Percentiles rank a stretch among this genome's conserved stretches.
Conservation (phyloP, 2,888 invertebrate genomes). For the Lycophotia porphyrea region DNA sequence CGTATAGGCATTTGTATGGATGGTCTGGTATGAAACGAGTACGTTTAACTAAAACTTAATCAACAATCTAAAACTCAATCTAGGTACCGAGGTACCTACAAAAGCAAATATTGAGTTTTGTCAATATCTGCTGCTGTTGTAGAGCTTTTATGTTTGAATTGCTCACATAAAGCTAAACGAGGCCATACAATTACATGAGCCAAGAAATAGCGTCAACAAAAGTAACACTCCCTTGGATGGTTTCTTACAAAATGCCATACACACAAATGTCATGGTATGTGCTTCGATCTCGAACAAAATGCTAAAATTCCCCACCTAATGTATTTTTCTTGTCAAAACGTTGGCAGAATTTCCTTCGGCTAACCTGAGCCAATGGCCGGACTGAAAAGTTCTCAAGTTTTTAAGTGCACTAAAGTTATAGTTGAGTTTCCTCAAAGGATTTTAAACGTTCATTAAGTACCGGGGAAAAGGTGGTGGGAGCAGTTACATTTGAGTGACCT, state of each 20-base stretch:
- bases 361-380: slow-evolving; percentile 38
- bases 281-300: slow-evolving; percentile 39
- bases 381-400: slow-evolving; percentile 54
- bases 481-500: slow-evolving; percentile 51
- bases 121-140: background rate
- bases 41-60: background rate
- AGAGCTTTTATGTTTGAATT: slow-evolving; percentile 16
- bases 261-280: slow-evolving; percentile 44
- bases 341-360: slow-evolving; percentile 25
- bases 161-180: slow-evolving; percentile 53
- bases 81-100: too few species aligned
- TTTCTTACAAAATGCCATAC: slow-evolving; percentile 62
- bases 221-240: slow-evolving; percentile 38
- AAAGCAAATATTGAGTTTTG: background rate
- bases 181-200: slow-evolving; percentile 45
- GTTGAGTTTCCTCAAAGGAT: slow-evolving; percentile 57
- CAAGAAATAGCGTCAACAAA: slow-evolving; percentile 47
- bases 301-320: slow-evolving; percentile 43
- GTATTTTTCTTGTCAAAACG: slow-evolving; percentile 49
- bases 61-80: too few species aligned
- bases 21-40: background rate
- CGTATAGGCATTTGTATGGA: background rate
- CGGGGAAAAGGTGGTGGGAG: slow-evolving; percentile 51
- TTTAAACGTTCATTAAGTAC: slow-evolving; percentile 62
- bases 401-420: slow-evolving; percentile 65